Evolutionary conservation across 2,113 vertebrate species (phyloP).

Genomic region (Pogona vitticeps): DNA sequence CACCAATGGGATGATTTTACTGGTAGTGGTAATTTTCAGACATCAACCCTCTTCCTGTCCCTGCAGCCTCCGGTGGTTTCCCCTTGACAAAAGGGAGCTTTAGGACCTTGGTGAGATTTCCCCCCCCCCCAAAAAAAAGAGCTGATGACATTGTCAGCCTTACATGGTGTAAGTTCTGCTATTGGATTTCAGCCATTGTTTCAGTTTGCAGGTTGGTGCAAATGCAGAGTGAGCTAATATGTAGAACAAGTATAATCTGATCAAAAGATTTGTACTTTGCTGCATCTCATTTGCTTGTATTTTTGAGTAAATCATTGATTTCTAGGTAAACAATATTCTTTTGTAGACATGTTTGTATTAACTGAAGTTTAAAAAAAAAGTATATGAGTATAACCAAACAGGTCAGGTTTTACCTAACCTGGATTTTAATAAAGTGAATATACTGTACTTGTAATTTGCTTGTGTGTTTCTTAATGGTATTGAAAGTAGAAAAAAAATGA

Average conservation of each 20-base stretch:
- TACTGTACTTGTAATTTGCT: background rate
- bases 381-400: background rate
- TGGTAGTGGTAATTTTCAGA: too few species aligned
- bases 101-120: too few species aligned
- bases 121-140: too few species aligned
- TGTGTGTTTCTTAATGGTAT: background rate
- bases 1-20: too few species aligned
- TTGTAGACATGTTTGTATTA: background rate
- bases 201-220: background rate
- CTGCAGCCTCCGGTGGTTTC: too few species aligned
- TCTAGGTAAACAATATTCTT: background rate
- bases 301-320: background rate
- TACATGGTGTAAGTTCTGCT: too few species aligned
- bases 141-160: too few species aligned
- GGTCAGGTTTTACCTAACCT: background rate
- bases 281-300: background rate
- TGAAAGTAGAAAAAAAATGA: background rate
- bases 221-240: background rate
- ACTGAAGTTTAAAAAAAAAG: background rate
- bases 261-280: background rate
- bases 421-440: slow-evolving; percentile 29
- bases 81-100: too few species aligned
- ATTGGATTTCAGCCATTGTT: too few species aligned
- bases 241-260: background rate
- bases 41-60: too few species aligned